Evolutionary conservation across 2,888 invertebrate genomes (phyloP), one percentile per base, ranked within the genome.

Genomic region (Hermaeophaga mercurialis): DNA sequence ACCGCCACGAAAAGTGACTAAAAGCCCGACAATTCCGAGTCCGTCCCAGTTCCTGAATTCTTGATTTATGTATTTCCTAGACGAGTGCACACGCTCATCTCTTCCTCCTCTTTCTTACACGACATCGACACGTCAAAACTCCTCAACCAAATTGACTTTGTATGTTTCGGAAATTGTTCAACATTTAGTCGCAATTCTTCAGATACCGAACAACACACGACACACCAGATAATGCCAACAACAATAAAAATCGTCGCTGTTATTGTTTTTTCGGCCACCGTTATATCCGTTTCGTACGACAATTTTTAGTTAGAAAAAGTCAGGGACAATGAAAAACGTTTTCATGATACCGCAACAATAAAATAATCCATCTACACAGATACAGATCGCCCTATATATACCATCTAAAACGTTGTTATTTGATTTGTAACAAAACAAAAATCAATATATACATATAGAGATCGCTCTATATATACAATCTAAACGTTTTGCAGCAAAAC

Each of bases 161-260:
- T 73, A 66, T 75, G 74, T 75, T 72, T 73, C 74, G 75, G 75
- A 75, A 74, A 73, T 74, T 72, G 74, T 73, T 65, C n/a, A 69
- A 70, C 71, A 71, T 69, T 69, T 64, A 38, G 48, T 39, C 28
- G 48, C 48, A 8, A 28, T 48, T 39, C 48, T 38, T 28, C 11
- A 39, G 38, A 39, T 39, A 38, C 18, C 39, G 39, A 39, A 15
- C 24, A 48, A 39, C 28, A 38, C 18, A 26, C 38, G 28, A 15
- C 24, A 48, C 48, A 48, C 48, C n/a, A 48, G 48, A 48, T 33
- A 48, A 15, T 17, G 8, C 17, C 3, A 17, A 38, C 2, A 11
- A 47, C 47, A 36, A 14, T 34, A 47, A 47, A 47, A 47, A 36
- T 36, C 17, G 36, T 17, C 36, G 17, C 9, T 17, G 36, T 17